These are phyloP conservation scores for Rhinogobio ventralis DNA, from an alignment of 2,797 vertebrate species.

Conservation along the genomic window DNA sequence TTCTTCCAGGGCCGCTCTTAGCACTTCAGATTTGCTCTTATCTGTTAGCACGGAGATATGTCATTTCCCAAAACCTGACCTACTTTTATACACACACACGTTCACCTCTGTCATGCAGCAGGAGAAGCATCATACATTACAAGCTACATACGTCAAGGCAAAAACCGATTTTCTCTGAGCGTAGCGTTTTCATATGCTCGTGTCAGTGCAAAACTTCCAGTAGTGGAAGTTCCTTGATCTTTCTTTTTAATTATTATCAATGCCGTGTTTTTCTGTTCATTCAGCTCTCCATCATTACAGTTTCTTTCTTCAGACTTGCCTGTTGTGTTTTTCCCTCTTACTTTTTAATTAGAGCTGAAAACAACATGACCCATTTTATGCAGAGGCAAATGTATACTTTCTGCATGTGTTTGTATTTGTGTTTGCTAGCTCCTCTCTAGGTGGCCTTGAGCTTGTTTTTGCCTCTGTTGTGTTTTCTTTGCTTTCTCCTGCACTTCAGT, in stretches of 20 bases:
- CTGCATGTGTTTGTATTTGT: slow-evolving; percentile 65
- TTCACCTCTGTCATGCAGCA: slow-evolving; percentile 32
- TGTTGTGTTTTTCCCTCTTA: slow-evolving; percentile 66
- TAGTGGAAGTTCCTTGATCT: slow-evolving; percentile 73
- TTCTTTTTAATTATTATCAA: slow-evolving; percentile 74
- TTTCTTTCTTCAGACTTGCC: slow-evolving; percentile 60
- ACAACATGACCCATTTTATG: slow-evolving; percentile 83
- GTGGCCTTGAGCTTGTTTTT: slow-evolving; percentile 78
- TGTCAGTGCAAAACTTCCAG: slow-evolving; percentile 70
- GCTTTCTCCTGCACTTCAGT: slow-evolving; percentile 6
- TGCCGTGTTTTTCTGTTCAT: slow-evolving; percentile 33
- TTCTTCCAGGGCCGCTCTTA: slow-evolving; percentile 72
- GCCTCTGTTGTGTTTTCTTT: slow-evolving; percentile 39
- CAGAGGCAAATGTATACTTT: slow-evolving; percentile 74
- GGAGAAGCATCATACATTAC: slow-evolving; percentile 46
- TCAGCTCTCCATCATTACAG: slow-evolving; percentile 31
- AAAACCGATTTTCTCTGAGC: slow-evolving; percentile 54
- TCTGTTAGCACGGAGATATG: slow-evolving; percentile 80
- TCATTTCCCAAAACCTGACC: slow-evolving; percentile 82
- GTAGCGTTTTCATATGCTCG: slow-evolving; percentile 42
- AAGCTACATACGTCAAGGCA: slow-evolving; percentile 43
- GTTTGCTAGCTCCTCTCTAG: slow-evolving; percentile 69
- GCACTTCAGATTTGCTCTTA: slow-evolving; percentile 75
- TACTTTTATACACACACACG: slow-evolving; percentile 73
- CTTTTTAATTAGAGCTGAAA: slow-evolving; percentile 81